Percentiles rank a stretch among this genome's conserved stretches.
phyloP scores from a whole-genome alignment of 2,888 invertebrate genomes.

The Tiliacea citrago region DNA sequence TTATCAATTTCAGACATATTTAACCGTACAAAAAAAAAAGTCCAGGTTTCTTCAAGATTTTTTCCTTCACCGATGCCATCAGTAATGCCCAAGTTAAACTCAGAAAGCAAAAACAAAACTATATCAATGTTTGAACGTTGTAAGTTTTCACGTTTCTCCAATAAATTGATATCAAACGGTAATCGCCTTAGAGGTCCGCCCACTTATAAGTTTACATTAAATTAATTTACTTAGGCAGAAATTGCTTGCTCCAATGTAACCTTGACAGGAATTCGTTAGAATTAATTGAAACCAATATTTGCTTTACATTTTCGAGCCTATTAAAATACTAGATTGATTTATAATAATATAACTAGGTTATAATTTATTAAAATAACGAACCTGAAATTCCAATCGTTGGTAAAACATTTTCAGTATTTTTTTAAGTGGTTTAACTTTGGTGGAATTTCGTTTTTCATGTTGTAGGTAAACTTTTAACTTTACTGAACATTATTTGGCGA shows the following conservation, averaged over 20 bases:
- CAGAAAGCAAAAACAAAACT: background rate
- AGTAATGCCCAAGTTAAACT: background rate
- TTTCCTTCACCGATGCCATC: background rate
- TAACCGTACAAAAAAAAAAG: no score
- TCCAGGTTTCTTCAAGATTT: background rate
- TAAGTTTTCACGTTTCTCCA: constrained; percentile 48
- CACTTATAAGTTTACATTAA: constrained; percentile 55
- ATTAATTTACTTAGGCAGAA: constrained; percentile 61
- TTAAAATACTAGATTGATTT: constrained; percentile 50
- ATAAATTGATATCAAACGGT: constrained; percentile 53
- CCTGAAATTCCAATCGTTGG: background rate
- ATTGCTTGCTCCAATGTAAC: constrained; percentile 51
- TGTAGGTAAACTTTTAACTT: background rate
- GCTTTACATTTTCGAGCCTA: constrained; percentile 44
- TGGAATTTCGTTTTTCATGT: background rate
- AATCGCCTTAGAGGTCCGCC: constrained; percentile 50
- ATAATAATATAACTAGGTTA: constrained; percentile 21
- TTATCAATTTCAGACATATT: background rate
- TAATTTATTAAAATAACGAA: constrained; percentile 20
- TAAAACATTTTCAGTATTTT: background rate
- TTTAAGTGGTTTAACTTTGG: background rate
- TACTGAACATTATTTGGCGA: background rate
- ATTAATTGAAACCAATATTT: constrained; percentile 66
- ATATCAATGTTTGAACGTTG: constrained; percentile 27
- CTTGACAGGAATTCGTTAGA: constrained; percentile 50